Conservation (phyloP, 2,888 invertebrate genomes). For the Sarcophaga carnaria region DNA sequence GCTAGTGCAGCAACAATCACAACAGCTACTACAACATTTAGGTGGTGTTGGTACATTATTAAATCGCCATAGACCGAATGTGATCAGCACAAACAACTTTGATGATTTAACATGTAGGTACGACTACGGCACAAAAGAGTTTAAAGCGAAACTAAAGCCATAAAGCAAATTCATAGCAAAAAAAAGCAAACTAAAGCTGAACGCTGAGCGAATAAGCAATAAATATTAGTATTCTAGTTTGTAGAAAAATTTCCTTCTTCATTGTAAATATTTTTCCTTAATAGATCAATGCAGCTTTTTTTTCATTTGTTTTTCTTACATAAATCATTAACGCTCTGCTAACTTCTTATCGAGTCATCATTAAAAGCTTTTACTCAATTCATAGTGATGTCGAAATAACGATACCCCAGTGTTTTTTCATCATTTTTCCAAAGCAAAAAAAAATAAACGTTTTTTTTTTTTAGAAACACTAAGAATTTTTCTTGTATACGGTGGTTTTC, state of each 20-base stretch:
- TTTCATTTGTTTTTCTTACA: slow-evolving; percentile 35
- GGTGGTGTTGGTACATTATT: slow-evolving; percentile 59
- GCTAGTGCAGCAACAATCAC: slow-evolving; percentile 58
- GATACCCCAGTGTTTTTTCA: neutral
- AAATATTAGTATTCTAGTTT: slow-evolving; percentile 49
- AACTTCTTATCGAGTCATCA: neutral
- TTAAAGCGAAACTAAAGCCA: neutral
- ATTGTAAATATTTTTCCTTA: slow-evolving; percentile 40
- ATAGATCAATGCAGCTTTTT: slow-evolving; percentile 40
- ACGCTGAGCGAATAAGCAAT: slow-evolving; percentile 29
- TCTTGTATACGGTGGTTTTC: too few relatives aligned
- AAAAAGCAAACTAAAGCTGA: slow-evolving; percentile 44
- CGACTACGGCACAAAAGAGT: slow-evolving; percentile 69
- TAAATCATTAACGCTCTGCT: slow-evolving; percentile 11
- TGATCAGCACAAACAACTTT: slow-evolving; percentile 68
- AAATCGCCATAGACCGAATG: slow-evolving; percentile 61
- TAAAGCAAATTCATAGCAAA: slow-evolving; percentile 47
- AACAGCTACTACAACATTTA: slow-evolving; percentile 47
- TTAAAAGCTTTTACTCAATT: neutral
- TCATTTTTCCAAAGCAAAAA: too few relatives aligned
- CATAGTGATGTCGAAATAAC: neutral
- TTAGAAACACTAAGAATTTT: too few relatives aligned
- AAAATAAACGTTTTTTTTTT: too few relatives aligned
- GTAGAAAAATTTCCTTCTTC: slow-evolving; percentile 5
- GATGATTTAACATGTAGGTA: slow-evolving; percentile 71